phyloP scores from a whole-genome alignment of 2,797 vertebrate genomes.

The Epinephelus coioides region DNA sequence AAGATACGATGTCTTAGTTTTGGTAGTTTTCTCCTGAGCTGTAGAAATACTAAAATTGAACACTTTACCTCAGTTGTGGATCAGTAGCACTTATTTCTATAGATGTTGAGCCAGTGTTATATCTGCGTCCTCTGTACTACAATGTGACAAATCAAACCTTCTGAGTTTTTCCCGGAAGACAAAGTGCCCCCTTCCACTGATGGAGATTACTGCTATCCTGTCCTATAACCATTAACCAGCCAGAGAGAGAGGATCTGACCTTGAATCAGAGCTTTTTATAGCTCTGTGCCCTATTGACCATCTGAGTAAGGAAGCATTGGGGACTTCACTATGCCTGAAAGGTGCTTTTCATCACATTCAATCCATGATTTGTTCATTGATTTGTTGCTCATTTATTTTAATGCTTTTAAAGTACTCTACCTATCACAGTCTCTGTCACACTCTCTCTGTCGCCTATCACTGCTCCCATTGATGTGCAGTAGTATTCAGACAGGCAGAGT shows the following conservation, averaged over 20 bases:
- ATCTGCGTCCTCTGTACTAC: constrained; percentile 15
- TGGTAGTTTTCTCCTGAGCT: too few species aligned
- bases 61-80: background rate
- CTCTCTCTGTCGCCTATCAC: background rate
- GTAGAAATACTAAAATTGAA: background rate
- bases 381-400: constrained; percentile 11
- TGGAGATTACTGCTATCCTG: constrained; percentile 41
- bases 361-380: constrained; percentile 10
- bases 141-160: constrained; percentile 32
- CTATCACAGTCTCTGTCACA: background rate
- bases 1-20: too few species aligned
- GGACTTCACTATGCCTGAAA: constrained; percentile 8
- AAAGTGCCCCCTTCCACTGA: constrained; percentile 29
- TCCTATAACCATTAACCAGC: constrained; percentile 55
- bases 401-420: background rate
- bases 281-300: constrained; percentile 30
- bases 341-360: constrained; percentile 22
- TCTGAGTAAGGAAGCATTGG: constrained; percentile 20
- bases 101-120: background rate
- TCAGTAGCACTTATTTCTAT: background rate
- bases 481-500: constrained; percentile 5
- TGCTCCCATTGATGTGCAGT: background rate
- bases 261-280: constrained; percentile 63
- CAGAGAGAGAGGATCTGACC: constrained; percentile 48
- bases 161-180: constrained; percentile 30